Conservation (phyloP, 2,888 invertebrate species). For the Euproctis similis region DNA sequence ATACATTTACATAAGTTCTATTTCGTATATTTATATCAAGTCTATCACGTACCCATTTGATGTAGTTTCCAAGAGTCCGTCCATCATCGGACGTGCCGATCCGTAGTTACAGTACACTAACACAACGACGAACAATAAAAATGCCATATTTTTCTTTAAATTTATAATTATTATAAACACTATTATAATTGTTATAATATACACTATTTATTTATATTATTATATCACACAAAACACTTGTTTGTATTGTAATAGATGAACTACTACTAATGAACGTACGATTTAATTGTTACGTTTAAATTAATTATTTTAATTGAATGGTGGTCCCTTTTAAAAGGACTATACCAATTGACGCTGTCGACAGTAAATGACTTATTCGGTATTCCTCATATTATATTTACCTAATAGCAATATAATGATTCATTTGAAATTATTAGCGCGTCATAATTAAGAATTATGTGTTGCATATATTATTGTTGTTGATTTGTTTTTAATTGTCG, state of each 20-base stretch:
- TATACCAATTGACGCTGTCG: conserved; percentile 31
- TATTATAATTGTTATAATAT: no score
- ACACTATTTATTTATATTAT: no score
- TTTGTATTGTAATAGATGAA: conserved; percentile 17
- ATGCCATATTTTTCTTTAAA: conserved; percentile 26
- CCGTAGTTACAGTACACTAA: conserved; percentile 25
- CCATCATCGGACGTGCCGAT: conserved; percentile 23
- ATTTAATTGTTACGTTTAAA: conserved; percentile 18
- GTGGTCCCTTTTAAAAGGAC: conserved; percentile 30
- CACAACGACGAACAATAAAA: conserved; percentile 23
- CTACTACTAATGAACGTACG: conserved; percentile 18
- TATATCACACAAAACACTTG: conserved; percentile 16
- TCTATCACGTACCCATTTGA: conserved; percentile 14
- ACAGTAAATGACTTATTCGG: conserved; percentile 19
- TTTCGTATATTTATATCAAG: background rate
- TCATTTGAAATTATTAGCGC: conserved; percentile 72
- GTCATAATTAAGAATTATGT: conserved; percentile 15
- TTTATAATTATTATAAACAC: no score
- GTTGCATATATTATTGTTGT: conserved; percentile 5
- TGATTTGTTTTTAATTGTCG: conserved; percentile 5
- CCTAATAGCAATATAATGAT: conserved; percentile 27
- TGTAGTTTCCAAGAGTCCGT: conserved; percentile 9
- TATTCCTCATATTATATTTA: conserved; percentile 22
- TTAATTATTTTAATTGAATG: conserved; percentile 24
- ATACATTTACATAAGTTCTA: no score